Evolutionary conservation across 2,113 vertebrate genomes (phyloP).

Genomic region (Narcine bancroftii): DNA sequence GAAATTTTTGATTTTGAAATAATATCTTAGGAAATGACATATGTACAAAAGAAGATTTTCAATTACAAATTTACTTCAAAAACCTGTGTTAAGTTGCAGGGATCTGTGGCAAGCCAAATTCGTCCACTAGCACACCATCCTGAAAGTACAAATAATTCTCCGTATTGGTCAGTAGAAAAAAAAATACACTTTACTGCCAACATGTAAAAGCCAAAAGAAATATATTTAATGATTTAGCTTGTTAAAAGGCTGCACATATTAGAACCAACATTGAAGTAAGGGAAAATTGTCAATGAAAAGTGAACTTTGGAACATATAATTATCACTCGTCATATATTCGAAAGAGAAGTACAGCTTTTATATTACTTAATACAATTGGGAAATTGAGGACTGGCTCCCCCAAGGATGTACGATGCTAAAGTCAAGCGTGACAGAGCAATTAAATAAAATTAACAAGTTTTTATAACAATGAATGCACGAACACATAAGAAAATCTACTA

Average conservation of each 20-base stretch:
- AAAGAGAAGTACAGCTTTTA: background rate
- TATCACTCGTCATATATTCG: background rate
- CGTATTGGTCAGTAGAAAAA: background rate
- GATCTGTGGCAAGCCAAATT: slow-evolving; percentile 93
- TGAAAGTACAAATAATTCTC: slow-evolving; percentile 48
- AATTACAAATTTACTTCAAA: slow-evolving; percentile 20
- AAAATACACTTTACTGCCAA: background rate
- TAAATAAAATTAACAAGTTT: background rate
- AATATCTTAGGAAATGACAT: slow-evolving; percentile 49
- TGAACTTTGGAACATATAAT: background rate
- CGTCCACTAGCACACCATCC: slow-evolving; percentile 94
- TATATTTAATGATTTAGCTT: background rate
- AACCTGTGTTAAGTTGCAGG: slow-evolving; percentile 72
- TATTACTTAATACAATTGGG: background rate
- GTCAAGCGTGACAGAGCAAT: background rate
- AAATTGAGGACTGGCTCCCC: background rate
- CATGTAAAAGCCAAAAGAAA: too few relatives aligned
- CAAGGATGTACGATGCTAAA: background rate
- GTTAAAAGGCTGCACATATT: background rate
- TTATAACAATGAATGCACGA: background rate
- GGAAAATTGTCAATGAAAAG: background rate
- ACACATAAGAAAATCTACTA: background rate
- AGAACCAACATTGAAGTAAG: background rate
- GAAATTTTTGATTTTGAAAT: slow-evolving; percentile 24
- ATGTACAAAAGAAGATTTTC: slow-evolving; percentile 53